Evolutionary conservation across 2,888 invertebrate species (phyloP).

Genomic region (Steromphala cineraria): DNA sequence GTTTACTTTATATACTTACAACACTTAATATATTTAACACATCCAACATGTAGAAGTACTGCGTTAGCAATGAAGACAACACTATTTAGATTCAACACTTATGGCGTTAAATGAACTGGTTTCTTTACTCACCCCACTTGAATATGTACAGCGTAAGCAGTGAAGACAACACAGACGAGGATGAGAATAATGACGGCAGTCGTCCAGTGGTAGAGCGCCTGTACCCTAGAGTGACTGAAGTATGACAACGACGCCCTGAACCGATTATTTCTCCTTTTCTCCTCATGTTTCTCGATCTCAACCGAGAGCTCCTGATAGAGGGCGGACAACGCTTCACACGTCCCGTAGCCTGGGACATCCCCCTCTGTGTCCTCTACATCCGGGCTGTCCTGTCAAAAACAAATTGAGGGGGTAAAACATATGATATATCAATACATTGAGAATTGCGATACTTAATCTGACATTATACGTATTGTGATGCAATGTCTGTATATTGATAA

Average conservation of each 20-base stretch:
- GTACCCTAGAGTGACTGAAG: slow-evolving; percentile 44
- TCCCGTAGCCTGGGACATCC: slow-evolving; percentile 31
- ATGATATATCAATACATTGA: no score
- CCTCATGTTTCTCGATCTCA: slow-evolving; percentile 41
- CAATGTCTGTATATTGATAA: no score
- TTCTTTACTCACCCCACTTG: slow-evolving; percentile 35
- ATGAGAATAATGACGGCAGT: slow-evolving; percentile 35
- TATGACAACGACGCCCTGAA: slow-evolving; percentile 24
- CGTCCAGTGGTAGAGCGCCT: slow-evolving; percentile 56
- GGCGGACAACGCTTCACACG: slow-evolving; percentile 44
- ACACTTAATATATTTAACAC: no score
- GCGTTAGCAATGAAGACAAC: no score
- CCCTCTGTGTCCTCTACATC: background rate
- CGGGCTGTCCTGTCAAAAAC: background rate
- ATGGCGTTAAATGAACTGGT: background rate
- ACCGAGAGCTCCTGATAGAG: slow-evolving; percentile 48
- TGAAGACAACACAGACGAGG: slow-evolving; percentile 34
- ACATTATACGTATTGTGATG: no score
- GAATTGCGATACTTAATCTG: no score
- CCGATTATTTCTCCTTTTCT: slow-evolving; percentile 22
- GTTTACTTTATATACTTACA: no score
- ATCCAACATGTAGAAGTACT: no score
- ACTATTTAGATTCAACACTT: no score
- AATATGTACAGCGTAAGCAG: slow-evolving; percentile 39
- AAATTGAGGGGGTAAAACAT: no score